Conservation (phyloP, 1,140 invertebrate genomes). For the Papilio helenus region DNA sequence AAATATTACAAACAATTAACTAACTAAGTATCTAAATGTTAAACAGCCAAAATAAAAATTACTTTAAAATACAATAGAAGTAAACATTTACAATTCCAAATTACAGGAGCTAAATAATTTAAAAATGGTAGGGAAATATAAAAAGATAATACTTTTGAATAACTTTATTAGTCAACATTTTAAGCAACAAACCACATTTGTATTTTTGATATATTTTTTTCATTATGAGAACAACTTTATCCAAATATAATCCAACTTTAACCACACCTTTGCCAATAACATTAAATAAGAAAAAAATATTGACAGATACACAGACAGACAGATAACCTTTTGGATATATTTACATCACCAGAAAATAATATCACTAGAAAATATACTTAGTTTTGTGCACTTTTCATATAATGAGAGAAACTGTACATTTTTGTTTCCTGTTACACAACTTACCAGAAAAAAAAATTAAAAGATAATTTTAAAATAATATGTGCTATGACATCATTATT, state of each 20-base stretch:
- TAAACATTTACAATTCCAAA: no score
- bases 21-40: neutral
- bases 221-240: neutral
- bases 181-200: slow-evolving; percentile 1
- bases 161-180: slow-evolving; percentile 11
- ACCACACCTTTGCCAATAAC: neutral
- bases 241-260: slow-evolving; percentile 12
- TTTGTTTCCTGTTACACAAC: neutral
- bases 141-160: neutral
- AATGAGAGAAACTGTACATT: neutral
- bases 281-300: neutral
- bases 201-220: neutral
- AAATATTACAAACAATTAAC: neutral
- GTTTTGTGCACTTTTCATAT: neutral
- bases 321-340: neutral
- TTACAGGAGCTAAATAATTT: no score
- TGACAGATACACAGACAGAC: neutral
- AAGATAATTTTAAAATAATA: no score
- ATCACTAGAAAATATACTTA: neutral
- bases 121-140: neutral
- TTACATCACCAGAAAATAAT: neutral
- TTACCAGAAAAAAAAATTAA: no score
- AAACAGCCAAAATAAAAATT: neutral
- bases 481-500: neutral
- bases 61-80: no score